Percentiles rank a stretch among this genome's conserved stretches.
Conservation (phyloP, 2,113 vertebrate genomes). For the Entelurus aequoreus region DNA sequence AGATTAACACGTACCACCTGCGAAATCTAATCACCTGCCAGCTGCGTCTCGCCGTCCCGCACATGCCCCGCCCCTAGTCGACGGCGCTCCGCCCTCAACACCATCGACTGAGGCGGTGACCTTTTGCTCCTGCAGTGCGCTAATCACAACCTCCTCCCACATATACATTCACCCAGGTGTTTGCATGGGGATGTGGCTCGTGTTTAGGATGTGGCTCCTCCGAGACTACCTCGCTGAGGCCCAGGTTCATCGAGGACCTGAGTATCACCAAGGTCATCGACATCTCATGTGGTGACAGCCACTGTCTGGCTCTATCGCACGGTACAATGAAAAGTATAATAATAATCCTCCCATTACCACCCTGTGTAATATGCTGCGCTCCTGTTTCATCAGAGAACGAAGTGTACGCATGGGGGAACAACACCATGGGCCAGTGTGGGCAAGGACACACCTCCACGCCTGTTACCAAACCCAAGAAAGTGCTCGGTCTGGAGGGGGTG, state of each 20-base stretch:
- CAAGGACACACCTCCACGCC: slow-evolving; percentile 98
- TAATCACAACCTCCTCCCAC: too few relatives aligned
- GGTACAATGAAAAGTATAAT: slow-evolving; percentile 67
- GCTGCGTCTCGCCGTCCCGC: too few relatives aligned
- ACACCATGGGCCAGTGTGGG: slow-evolving; percentile 98
- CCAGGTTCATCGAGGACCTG: slow-evolving; percentile 91
- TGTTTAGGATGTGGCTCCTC: slow-evolving; percentile 96
- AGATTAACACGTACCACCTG: too few relatives aligned
- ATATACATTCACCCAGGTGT: slow-evolving; percentile 76
- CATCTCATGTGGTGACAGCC: slow-evolving; percentile 96
- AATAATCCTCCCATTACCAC: not conserved
- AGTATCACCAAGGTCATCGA: slow-evolving; percentile 94
- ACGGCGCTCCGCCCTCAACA: too few relatives aligned
- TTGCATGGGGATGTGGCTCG: slow-evolving; percentile 95
- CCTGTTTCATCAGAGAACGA: slow-evolving; percentile 82
- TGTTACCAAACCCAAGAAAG: slow-evolving; percentile 98
- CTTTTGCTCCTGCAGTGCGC: too few relatives aligned
- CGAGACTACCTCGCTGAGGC: slow-evolving; percentile 89
- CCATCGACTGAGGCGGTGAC: too few relatives aligned
- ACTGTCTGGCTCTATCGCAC: slow-evolving; percentile 94
- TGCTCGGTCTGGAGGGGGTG: slow-evolving; percentile 91
- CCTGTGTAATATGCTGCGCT: not conserved
- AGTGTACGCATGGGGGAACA: slow-evolving; percentile 98
- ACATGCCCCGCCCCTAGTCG: too few relatives aligned
- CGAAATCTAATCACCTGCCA: too few relatives aligned